Evolutionary conservation across 2,797 vertebrate genomes (phyloP), one percentile per base, ranked within the genome.

Genomic region (Monodelphis domestica): DNA sequence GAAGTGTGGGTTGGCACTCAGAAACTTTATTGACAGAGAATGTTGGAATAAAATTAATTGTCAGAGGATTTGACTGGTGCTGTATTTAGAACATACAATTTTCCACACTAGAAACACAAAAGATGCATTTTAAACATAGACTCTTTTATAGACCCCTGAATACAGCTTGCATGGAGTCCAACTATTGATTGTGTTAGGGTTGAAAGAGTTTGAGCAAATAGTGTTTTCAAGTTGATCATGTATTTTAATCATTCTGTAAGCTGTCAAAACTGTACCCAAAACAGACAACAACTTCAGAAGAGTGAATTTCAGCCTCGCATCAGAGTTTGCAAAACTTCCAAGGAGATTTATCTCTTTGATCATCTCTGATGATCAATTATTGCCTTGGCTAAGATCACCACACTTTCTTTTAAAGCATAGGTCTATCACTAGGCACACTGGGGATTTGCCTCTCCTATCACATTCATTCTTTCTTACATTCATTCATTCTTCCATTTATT

Each of bases 221-320:
- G 93, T 97, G 94, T 97, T 97, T 97, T 97, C 96, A 97, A 96
- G 96, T 97, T 97, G 96, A 97, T 97, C 97, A 97, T 97, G 96
- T 97, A 96, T 97, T 97, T 97, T 97, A 97, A 97, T 97, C 97
- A 97, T 94, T 96, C 97, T 95, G 93, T 91, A 94, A 97, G 95
- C 97, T 97, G 95, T 97, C 97, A 96, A 96, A 97, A 97, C 94
- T 84, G 95, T 92, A 96, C 96, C 96, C 94, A 96, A 97, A 38
- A 38, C 95, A 96, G 94, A 93, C 95, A 96, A 97, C 97, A 96
- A 97, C 96, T 96, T 96, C 94, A 97, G 89, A 94, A 94, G 94
- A 94, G 97, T 95, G 10, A 97, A 96, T 97, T 97, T 97, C 96
- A 96, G 94, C 54, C 93, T 12, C 54, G 94, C 95, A 96, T 91